Conservation (phyloP, 2,113 vertebrate genomes). For the Miniopterus natalensis region DNA sequence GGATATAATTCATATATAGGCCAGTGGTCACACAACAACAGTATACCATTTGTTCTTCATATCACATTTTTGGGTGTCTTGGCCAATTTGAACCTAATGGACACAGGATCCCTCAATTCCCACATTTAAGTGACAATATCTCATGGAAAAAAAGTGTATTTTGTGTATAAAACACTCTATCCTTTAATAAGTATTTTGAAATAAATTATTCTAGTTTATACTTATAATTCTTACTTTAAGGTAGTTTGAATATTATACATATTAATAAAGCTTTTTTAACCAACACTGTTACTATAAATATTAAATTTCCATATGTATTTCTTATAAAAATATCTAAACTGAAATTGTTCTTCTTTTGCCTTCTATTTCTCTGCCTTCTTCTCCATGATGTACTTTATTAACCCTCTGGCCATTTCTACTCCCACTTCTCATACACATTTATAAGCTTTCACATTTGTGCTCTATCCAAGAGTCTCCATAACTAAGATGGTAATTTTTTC, state of each 20-base stretch:
- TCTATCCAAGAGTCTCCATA: constrained; percentile 50
- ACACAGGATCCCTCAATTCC: background rate
- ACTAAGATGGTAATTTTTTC: constrained; percentile 58
- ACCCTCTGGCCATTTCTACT: constrained; percentile 73
- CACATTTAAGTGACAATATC: constrained; percentile 12
- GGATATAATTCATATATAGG: background rate
- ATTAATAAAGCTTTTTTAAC: constrained; percentile 60
- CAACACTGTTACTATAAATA: constrained; percentile 62
- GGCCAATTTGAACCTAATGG: background rate
- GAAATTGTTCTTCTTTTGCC: constrained; percentile 62
- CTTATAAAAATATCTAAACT: constrained; percentile 56
- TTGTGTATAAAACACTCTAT: constrained; percentile 17
- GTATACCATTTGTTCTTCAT: background rate
- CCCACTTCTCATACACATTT: constrained; percentile 72
- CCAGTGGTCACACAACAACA: background rate
- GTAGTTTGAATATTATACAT: constrained; percentile 61
- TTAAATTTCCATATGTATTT: constrained; percentile 63
- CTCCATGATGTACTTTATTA: constrained; percentile 57
- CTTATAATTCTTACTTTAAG: constrained; percentile 54
- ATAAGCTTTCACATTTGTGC: constrained; percentile 59
- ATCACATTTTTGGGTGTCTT: background rate
- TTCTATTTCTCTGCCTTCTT: constrained; percentile 72
- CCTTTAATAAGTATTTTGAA: constrained; percentile 41
- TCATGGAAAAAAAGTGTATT: constrained; percentile 38
- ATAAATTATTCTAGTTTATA: constrained; percentile 52